Conservation (phyloP, 2,113 vertebrate genomes). For the Mobula hypostoma region DNA sequence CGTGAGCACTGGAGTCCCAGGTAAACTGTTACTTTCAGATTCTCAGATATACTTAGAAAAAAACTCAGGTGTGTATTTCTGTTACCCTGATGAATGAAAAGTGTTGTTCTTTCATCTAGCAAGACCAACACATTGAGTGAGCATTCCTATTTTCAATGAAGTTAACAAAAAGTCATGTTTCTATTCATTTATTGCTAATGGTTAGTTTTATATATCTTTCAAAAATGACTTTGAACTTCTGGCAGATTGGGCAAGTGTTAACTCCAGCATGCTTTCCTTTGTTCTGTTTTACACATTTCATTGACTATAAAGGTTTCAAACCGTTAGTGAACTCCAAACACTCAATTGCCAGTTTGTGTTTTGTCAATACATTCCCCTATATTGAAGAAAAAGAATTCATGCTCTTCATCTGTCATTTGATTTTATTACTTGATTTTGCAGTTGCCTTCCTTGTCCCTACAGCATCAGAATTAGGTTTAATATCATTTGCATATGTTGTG, state of each 20-base stretch:
- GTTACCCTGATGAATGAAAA: background rate
- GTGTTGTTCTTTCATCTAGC: background rate
- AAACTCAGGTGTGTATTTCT: background rate
- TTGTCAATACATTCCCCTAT: background rate
- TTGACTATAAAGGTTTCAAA: background rate
- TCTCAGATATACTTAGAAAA: background rate
- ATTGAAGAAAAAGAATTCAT: background rate
- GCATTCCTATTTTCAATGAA: background rate
- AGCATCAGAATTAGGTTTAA: no score
- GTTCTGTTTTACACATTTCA: background rate
- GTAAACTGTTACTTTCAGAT: background rate
- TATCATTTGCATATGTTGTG: no score
- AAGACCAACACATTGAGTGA: background rate
- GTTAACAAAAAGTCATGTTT: background rate
- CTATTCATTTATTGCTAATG: background rate
- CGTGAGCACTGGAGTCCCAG: background rate
- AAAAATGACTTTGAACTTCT: background rate
- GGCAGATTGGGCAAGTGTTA: background rate
- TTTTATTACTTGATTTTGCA: background rate
- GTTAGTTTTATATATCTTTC: background rate
- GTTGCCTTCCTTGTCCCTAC: background rate
- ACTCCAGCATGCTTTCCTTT: background rate
- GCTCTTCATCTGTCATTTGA: background rate
- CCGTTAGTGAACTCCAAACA: background rate
- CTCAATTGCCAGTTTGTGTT: background rate